phyloP scores from a whole-genome alignment of 2,797 vertebrate species.

The Gymnoscopelus microlampas region DNA sequence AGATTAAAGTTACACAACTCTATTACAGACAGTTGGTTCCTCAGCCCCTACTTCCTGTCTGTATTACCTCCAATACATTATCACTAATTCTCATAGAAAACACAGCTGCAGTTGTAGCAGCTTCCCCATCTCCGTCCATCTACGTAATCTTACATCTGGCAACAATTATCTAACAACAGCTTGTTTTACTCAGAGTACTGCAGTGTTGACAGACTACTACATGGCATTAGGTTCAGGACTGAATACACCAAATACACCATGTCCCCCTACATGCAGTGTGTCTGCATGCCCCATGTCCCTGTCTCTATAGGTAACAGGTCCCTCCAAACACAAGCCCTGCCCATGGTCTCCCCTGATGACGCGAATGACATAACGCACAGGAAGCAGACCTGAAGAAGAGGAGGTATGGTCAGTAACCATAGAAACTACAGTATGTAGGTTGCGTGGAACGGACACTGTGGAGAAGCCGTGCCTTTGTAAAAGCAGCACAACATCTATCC shows the following conservation, averaged over 20 bases:
- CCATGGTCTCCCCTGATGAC: constrained; percentile 8
- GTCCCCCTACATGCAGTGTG: not conserved
- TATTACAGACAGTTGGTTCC: not conserved
- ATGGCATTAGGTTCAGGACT: constrained; percentile 2
- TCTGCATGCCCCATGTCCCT: not conserved
- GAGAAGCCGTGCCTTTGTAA: constrained; percentile 38
- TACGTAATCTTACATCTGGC: constrained; percentile 9
- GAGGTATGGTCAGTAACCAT: constrained; percentile 57
- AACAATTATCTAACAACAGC: not conserved
- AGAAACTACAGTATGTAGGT: constrained; percentile 47
- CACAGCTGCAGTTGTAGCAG: constrained; percentile 14
- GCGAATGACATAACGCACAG: constrained; percentile 20
- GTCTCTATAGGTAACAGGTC: constrained; percentile 20
- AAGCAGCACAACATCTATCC: constrained; percentile 18
- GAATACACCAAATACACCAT: constrained; percentile 8
- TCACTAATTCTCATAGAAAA: constrained; percentile 4
- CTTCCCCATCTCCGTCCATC: constrained; percentile 3
- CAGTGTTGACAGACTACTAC: constrained; percentile 18
- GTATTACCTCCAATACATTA: not conserved
- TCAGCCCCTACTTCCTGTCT: constrained; percentile 10
- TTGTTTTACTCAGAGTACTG: not conserved
- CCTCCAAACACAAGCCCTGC: not conserved
- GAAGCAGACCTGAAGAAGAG: constrained; percentile 37
- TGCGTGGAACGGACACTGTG: constrained; percentile 27
- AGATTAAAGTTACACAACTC: constrained; percentile 34